Base-by-base conservation (phyloP, 2,113 vertebrate species). In the Xyliphius kryptos region DNA sequence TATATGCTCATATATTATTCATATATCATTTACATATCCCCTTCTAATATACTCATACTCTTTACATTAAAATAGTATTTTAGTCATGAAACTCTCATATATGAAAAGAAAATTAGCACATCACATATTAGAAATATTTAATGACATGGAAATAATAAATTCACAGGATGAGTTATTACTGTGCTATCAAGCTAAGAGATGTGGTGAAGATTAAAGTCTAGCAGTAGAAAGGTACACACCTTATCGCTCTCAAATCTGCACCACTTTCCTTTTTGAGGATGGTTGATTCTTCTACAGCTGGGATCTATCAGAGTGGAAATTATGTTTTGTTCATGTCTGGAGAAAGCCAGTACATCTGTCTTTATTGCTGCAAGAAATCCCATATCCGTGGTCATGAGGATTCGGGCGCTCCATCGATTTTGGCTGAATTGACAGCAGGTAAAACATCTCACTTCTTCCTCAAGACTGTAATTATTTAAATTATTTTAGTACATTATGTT, bases 231-330 rank as follows among this genome's bases (percentile, higher is more conserved):
- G 36, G 32, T 40, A 62, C 48, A 41, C 16, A 38, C 59, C 59
- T 43, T 63, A 63, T 63, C 61, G 41, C 49, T 43, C 9, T 15
- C 44, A 53, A 53, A 43, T 63, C 20, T 37, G 53, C 19, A 43
- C 14, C 12, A 36, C 51, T 52, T 57, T 57, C 17, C n/a, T 46
- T 59, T n/a, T 20, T 53, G 21, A 60, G 48, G 17, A 46, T 53
- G 38, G 15, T 26, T 56, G 55, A 56, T 57, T 48, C 56, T 50
- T 67, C 43, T 12, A 53, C 67, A 69, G 60, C 60, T 69, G 60
- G 53, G 16, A 37, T 50, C 60, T n/a, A 62, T 63, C 59, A 56
- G 44, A 57, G 16, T 22, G 22, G 22, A 38, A 63, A 57, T 56
- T 43, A 26, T 20, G 19, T 54, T 17, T 21, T 47, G 67, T 49